Percentiles rank a stretch among this genome's conserved stretches.
Evolutionary conservation across 1,140 invertebrate genomes (phyloP).

Genomic region (Rhysida immarginata): DNA sequence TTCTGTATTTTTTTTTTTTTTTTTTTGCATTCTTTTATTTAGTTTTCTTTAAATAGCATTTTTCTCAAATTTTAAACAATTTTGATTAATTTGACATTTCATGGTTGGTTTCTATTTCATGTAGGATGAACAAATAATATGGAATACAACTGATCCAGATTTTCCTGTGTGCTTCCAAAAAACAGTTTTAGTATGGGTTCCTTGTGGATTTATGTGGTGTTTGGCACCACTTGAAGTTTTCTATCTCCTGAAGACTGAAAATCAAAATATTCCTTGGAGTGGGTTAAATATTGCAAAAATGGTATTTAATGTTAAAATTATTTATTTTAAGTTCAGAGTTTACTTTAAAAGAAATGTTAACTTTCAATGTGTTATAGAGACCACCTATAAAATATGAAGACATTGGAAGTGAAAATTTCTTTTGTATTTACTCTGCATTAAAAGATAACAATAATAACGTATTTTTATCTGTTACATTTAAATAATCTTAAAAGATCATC

Average conservation of each 20-base stretch:
- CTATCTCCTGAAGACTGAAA: slow-evolving; percentile 58
- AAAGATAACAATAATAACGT: no score
- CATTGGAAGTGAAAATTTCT: not conserved
- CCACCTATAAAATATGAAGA: not conserved
- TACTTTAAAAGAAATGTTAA: not conserved
- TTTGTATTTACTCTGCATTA: not conserved
- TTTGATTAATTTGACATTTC: no score
- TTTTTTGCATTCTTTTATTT: no score
- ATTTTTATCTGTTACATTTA: no score
- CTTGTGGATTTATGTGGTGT: slow-evolving; percentile 67
- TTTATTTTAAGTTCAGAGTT: not conserved
- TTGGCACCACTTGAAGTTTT: slow-evolving; percentile 52
- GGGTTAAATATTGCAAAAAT: slow-evolving; percentile 61
- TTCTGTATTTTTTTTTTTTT: no score
- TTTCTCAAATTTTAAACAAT: no score
- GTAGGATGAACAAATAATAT: slow-evolving; percentile 56
- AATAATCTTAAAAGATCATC: no score
- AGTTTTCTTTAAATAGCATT: no score
- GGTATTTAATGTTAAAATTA: slow-evolving; percentile 28
- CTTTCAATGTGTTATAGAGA: not conserved
- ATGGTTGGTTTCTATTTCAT: no score
- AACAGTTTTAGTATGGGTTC: slow-evolving; percentile 70
- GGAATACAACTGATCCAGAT: slow-evolving; percentile 64
- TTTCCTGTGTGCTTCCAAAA: slow-evolving; percentile 75
- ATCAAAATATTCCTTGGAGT: slow-evolving; percentile 63